These are phyloP conservation scores for Eupithecia dodoneata DNA, from an alignment of 2,888 invertebrate genomes.

Conservation along the genomic window DNA sequence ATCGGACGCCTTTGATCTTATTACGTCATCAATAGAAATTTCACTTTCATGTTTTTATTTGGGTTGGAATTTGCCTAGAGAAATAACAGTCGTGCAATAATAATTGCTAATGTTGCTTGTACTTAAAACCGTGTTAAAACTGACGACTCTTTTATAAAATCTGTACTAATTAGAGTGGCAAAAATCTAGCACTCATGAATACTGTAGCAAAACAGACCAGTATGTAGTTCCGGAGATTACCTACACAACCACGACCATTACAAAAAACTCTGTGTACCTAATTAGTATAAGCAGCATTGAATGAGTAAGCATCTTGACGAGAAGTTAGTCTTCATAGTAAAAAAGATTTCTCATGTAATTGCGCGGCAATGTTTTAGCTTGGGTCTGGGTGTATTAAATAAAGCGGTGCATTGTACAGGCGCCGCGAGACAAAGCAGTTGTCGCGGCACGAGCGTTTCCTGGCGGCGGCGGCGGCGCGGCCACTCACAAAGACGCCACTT, in stretches of 20 bases:
- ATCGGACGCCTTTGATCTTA: conserved; percentile 73
- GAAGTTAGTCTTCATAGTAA: conserved; percentile 16
- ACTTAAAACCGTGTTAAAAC: neutral
- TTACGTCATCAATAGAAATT: conserved; percentile 73
- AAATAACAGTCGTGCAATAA: neutral
- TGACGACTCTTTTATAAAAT: neutral
- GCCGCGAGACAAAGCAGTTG: conserved; percentile 49
- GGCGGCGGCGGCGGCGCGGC: conserved; percentile 53
- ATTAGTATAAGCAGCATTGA: neutral
- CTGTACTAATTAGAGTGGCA: neutral
- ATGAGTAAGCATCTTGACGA: neutral
- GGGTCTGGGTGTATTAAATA: conserved; percentile 44
- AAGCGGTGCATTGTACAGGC: conserved; percentile 62
- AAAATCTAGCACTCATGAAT: neutral
- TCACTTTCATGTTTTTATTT: conserved; percentile 48
- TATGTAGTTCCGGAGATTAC: neutral
- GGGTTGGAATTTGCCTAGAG: conserved; percentile 33
- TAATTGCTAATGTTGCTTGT: neutral
- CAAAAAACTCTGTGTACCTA: neutral
- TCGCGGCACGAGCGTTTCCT: conserved; percentile 49
- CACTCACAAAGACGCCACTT: conserved; percentile 78
- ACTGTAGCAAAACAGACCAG: neutral
- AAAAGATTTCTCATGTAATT: conserved; percentile 40
- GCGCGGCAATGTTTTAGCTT: conserved; percentile 47
- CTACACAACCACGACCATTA: neutral